These are phyloP conservation scores for Acinonyx jubatus DNA, from an alignment of 2,113 vertebrate species.

Conservation along the genomic window DNA sequence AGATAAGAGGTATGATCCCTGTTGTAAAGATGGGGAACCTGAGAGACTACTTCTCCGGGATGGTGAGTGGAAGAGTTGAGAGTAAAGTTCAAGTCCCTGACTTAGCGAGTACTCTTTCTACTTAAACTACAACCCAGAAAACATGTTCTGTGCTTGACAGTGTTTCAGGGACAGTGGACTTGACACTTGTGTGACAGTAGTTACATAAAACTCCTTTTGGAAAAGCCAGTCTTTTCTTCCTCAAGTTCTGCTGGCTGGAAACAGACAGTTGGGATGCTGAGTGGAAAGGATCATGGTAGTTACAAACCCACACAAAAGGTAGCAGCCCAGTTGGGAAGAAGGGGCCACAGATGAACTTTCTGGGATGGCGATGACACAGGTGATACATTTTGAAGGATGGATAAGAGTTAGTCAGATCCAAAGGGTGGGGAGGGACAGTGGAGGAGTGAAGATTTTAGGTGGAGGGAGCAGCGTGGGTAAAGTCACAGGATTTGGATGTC, in stretches of 20 bases:
- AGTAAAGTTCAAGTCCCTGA: neutral
- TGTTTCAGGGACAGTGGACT: neutral
- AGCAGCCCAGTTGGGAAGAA: neutral
- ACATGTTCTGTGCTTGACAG: neutral
- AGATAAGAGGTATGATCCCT: neutral
- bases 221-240: neutral
- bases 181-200: neutral
- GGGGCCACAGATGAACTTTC: neutral
- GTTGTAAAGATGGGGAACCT: neutral
- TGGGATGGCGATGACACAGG: neutral
- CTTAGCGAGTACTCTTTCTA: neutral
- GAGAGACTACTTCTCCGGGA: neutral
- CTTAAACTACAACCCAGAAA: neutral
- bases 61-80: neutral
- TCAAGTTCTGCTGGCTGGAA: neutral
- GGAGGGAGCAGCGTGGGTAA: no score
- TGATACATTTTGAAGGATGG: neutral
- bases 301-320: neutral
- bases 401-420: neutral
- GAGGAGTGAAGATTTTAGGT: neutral
- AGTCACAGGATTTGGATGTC: neutral
- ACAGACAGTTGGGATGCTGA: neutral
- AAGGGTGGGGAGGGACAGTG: neutral
- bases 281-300: neutral
- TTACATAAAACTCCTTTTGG: neutral